A percentile compares a stretch with the other conserved stretches of the same genome.
phyloP scores from a whole-genome alignment of 2,797 vertebrate species.

The Myoxocephalus aenaeus region DNA sequence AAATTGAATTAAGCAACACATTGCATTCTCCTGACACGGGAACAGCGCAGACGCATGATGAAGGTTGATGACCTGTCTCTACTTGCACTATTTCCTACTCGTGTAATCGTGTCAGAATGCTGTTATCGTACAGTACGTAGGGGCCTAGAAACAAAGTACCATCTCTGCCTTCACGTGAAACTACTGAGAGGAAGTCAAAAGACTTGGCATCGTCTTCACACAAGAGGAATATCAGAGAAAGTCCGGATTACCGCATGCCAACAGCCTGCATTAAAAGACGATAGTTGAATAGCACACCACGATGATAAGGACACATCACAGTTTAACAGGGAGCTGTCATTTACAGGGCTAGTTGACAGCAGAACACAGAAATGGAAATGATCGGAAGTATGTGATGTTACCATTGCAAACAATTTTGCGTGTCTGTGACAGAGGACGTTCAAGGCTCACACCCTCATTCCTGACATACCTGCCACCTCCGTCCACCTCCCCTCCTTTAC shows the following conservation, averaged over 20 bases:
- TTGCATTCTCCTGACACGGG: neutral
- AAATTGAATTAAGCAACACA: neutral
- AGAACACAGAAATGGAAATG: conserved; percentile 10
- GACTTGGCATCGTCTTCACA: neutral
- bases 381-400: neutral
- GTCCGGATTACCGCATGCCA: conserved; percentile 1
- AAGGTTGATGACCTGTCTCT: neutral
- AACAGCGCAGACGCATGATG: neutral
- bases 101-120: neutral
- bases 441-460: conserved; percentile 70
- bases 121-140: neutral
- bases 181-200: neutral
- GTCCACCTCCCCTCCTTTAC: conserved; percentile 28
- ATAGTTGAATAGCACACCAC: neutral
- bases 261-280: neutral
- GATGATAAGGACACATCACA: neutral
- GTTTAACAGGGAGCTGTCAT: neutral
- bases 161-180: neutral
- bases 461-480: conserved; percentile 40
- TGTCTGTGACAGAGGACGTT: conserved; percentile 1
- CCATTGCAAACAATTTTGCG: conserved; percentile 38
- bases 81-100: neutral
- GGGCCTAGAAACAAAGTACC: neutral
- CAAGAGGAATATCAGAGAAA: neutral
- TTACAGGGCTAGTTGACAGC: neutral